Evolutionary conservation across 1,140 invertebrate genomes (phyloP), one percentile per base, ranked within the genome.

Genomic region (Bombus huntii): DNA sequence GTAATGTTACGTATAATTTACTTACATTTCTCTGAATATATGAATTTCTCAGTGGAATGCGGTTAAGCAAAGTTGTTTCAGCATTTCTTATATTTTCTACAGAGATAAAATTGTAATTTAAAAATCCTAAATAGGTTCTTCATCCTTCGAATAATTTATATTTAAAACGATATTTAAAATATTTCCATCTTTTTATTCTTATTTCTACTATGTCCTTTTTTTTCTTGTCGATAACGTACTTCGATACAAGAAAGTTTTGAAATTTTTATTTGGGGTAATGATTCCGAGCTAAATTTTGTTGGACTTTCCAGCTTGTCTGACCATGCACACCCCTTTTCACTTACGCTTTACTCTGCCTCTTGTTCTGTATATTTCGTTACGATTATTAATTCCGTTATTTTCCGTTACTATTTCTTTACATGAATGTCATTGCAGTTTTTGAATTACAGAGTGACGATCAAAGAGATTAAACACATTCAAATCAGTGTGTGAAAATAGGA

Each of bases 1-100:
- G 34, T 71, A 53, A 53, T 22, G 68, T 62, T 53, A n/a, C 47
- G 34, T 81, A 37, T 82, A 87, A 88, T 82, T 88, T 77, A 28
- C 25, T 62, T 12, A 22, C 47, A 72, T 86, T 82, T 81, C 57
- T n/a, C 53, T 73, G 65, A 86, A 86, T 82, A 72, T 31, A 66
- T 39, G 53, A 81, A 78, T 76, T 34, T 22, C 18, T 34, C 9
- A 18, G 18, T 68, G 1, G 18, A 68, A 68, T 68, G 22, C 15
- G 2, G 8, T 2, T 22, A 31, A 65, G 6, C 31, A n/a, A 8
- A 66, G 4, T 12, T 4, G 10, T 62, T 62, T 10, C 28, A 4
- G 0, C 28, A 5, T 62, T n/a, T 62, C 6, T 28, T 18, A 18
- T 25, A 31, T 4, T 10, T 31, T 25, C 9, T 22, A 22, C 47